Conservation (phyloP, 2,113 vertebrate species). For the Myrmecobius fasciatus region DNA sequence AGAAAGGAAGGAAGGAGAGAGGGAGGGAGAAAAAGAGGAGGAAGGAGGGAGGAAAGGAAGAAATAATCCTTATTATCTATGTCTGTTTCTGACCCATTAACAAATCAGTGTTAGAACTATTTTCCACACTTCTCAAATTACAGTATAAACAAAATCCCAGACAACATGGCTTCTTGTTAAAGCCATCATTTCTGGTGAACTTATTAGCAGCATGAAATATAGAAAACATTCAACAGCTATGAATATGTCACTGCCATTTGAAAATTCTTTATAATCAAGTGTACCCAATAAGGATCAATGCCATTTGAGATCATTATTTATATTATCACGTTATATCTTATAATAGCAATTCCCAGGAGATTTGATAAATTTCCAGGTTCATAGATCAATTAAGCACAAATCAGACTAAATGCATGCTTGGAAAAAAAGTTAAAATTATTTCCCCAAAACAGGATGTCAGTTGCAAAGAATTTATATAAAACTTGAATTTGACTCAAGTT, state of each 20-base stretch:
- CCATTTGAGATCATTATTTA: not conserved
- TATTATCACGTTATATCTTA: not conserved
- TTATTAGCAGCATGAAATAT: not conserved
- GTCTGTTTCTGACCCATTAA: not conserved
- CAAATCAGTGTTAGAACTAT: not conserved
- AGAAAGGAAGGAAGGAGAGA: not conserved
- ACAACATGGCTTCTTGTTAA: not conserved
- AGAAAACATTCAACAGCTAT: not conserved
- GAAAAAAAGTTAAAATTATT: not conserved
- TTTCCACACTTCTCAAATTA: not conserved
- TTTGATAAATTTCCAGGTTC: not conserved
- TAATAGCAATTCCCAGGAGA: conserved; percentile 4
- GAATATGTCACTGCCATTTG: not conserved
- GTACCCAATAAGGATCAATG: not conserved
- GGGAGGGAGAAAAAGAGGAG: too few relatives aligned
- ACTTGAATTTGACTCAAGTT: not conserved
- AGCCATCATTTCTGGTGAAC: not conserved
- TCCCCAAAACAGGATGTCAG: not conserved
- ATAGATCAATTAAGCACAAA: not conserved
- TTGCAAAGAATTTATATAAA: not conserved
- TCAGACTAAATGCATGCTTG: not conserved
- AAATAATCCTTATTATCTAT: not conserved
- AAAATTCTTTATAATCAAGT: conserved; percentile 16
- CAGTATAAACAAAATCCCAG: not conserved
- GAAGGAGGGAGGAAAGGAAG: not conserved